These are phyloP conservation scores for Glaucopsyche alexis DNA, from an alignment of 2,888 invertebrate genomes.

Conservation along the genomic window DNA sequence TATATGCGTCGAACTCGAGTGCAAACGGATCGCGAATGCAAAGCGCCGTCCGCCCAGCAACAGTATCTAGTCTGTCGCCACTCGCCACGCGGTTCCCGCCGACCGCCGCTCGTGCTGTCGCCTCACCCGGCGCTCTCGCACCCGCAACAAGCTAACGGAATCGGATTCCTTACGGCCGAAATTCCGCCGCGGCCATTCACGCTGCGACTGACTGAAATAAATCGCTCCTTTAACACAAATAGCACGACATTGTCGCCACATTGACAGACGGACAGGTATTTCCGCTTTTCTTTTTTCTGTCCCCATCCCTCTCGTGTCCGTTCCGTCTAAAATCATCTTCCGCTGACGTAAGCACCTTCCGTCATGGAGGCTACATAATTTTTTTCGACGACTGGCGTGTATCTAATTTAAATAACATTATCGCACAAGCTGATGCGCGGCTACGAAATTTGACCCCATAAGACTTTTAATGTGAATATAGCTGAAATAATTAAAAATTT, in stretches of 20 bases:
- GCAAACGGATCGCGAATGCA: conserved; percentile 41
- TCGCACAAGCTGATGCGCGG: neutral
- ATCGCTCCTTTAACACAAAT: conserved; percentile 77
- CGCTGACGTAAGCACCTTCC: conserved; percentile 61
- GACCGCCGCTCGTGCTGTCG: conserved; percentile 39
- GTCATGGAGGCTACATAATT: conserved; percentile 48
- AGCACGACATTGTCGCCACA: conserved; percentile 75
- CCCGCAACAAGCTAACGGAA: conserved; percentile 65
- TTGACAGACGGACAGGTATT: conserved; percentile 72
- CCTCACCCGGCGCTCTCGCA: conserved; percentile 43
- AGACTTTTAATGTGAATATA: neutral
- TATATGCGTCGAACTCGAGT: conserved; percentile 16
- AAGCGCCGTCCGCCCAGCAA: conserved; percentile 45
- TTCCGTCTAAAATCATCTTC: conserved; percentile 43
- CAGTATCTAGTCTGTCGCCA: conserved; percentile 43
- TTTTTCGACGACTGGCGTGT: conserved; percentile 38
- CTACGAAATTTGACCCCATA: conserved; percentile 25
- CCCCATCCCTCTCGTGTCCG: conserved; percentile 35
- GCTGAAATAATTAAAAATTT: conserved; percentile 16
- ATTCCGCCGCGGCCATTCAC: conserved; percentile 77
- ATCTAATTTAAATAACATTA: conserved; percentile 52
- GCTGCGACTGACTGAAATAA: conserved; percentile 77
- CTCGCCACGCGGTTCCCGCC: conserved; percentile 41
- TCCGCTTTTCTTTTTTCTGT: conserved; percentile 70
- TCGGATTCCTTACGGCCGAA: conserved; percentile 74